Base-by-base conservation (phyloP, 2,888 invertebrate genomes). In the Conops quadrifasciatus region DNA sequence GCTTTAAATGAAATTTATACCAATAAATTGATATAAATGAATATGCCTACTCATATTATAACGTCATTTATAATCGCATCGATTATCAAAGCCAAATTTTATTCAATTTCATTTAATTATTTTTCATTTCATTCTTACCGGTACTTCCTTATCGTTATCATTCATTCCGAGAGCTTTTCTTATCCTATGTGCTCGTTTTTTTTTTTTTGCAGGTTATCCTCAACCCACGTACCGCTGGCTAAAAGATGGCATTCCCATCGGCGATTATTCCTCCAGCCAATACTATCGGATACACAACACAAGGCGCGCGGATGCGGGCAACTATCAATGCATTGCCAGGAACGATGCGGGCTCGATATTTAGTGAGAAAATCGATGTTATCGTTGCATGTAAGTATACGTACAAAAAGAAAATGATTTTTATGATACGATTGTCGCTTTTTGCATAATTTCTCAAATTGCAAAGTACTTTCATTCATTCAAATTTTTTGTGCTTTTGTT, bases 341-440 rank as follows among this genome's bases (percentile, higher is more conserved):
- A 97, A 97, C 87, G 92, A 93, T 78, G 94, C 94, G 70, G 97
- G 97, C 71, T 93, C 96, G 75, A 93, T 97, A 85, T 92, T 95
- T 86, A 96, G 96, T 86, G 94, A 95, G 86, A 94, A 94, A 87
- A 94, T 94, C 83, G 91, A 92, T 82, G 92, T 97, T 77, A 90
- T 93, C 76, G 95, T 97, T 78, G 96, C 97, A 73, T 96, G 97
- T 97, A 90, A 93, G 95, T 93, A 80, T n/a, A n/a, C n/a, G n/a
- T n/a, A n/a, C n/a, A n/a, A n/a, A n/a, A n/a, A n/a, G n/a, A n/a
- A n/a, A n/a, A n/a, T n/a, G n/a, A n/a, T n/a, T n/a, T n/a, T n/a
- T n/a, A n/a, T n/a, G n/a, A n/a, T n/a, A n/a, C n/a, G n/a, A n/a
- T n/a, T n/a, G n/a, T n/a, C n/a, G n/a, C n/a, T n/a, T 36, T 36